Conservation (phyloP, 2,113 vertebrate genomes). For the Brachionichthys hirsutus region DNA sequence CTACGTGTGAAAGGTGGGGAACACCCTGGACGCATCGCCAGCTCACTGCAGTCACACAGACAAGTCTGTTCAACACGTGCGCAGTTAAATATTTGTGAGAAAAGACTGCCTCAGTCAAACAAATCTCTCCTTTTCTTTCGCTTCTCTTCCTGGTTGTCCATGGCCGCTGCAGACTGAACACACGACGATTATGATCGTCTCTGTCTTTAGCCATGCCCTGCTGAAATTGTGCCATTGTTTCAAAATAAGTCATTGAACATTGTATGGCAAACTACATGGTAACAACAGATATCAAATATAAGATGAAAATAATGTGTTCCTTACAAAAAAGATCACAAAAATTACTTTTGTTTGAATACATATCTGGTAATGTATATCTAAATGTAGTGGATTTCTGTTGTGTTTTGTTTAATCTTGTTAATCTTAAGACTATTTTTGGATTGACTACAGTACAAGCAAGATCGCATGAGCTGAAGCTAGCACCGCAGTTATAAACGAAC, state of each 20-base stretch:
- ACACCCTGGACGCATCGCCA: too few relatives aligned
- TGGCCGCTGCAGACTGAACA: too few relatives aligned
- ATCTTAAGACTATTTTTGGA: conserved; percentile 5
- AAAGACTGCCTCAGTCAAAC: too few relatives aligned
- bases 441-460: conserved; percentile 7
- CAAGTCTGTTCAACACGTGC: too few relatives aligned
- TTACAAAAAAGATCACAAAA: neutral
- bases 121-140: too few relatives aligned
- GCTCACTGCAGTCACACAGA: too few relatives aligned
- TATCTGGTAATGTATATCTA: neutral
- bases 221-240: conserved; percentile 21
- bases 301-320: neutral
- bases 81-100: too few relatives aligned
- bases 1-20: too few relatives aligned
- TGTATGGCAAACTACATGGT: neutral
- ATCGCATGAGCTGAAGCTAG: conserved; percentile 55
- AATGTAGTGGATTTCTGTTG: neutral
- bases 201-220: conserved; percentile 34
- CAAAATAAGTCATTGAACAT: neutral
- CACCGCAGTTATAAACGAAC: conserved; percentile 37
- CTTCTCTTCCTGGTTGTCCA: too few relatives aligned
- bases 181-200: conserved; percentile 47
- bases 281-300: neutral
- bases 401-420: neutral
- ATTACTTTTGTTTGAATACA: conserved; percentile 11